Base-by-base conservation (phyloP, 2,888 invertebrate species). In the Trachelus stipa region DNA sequence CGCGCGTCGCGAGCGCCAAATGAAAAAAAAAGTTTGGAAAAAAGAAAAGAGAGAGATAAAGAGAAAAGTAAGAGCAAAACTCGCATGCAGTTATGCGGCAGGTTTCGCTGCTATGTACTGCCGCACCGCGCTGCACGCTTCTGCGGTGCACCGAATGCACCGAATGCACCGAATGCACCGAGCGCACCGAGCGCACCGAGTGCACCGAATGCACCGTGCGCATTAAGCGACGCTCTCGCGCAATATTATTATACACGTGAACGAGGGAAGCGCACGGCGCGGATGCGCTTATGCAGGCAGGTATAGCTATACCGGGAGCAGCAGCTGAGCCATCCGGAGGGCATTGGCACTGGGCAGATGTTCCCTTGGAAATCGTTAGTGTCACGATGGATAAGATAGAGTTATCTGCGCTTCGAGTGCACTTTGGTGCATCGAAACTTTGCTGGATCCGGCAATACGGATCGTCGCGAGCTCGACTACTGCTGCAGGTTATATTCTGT, bases 291-390 rank as follows among this genome's bases (percentile, higher is more conserved):
- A 56, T 9, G 56, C 23, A 56, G 9, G 2, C 15, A 40, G 15
- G 15, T 56, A 56, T 56, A 56, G 9, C n/a, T 69, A 76, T 79
- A 69, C 73, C 68, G 71, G 69, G 76, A 78, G 31, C 56, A 75
- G 76, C 78, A 78, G 76, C 79, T 69, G 69, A 76, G 73, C 74
- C 73, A 35, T 9, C 56, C 56, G 0, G 23, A 71, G 71, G 71
- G 71, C 71, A 71, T 71, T 71, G 71, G 71, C 71, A 33, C 71
- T 2, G 71, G 71, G 33, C 71, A 71, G 71, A 71, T 71, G 71
- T 31, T 71, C 31, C 31, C 71, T 30, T 34, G 33, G 34, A 31
- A 71, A 71, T 71, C 71, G 34, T 71, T 71, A 12, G 4, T 33
- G 71, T 71, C n/a, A 11, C 33, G 15, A 23, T 33, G 31, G 71